Conservation (phyloP, 2,888 invertebrate genomes). For the Enchytraeus crypticus region DNA sequence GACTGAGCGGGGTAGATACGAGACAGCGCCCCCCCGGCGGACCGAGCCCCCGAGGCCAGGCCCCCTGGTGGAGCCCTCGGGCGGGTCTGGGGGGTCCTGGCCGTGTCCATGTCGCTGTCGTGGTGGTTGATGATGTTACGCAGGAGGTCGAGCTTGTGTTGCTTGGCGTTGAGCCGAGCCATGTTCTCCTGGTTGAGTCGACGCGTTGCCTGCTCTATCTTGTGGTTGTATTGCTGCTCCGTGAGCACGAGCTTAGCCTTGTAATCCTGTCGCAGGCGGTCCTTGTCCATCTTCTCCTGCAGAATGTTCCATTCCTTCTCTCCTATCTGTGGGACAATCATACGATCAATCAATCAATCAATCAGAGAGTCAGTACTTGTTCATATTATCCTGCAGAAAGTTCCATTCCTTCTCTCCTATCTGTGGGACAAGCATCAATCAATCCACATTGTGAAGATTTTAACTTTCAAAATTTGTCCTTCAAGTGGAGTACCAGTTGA, state of each 20-base stretch:
- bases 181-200: slow-evolving; percentile 35
- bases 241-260: slow-evolving; percentile 51
- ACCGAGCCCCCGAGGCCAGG: slow-evolving; percentile 1
- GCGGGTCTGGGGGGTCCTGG: slow-evolving; percentile 4
- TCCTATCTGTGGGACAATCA: slow-evolving; percentile 48
- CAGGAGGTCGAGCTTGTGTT: slow-evolving; percentile 40
- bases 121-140: slow-evolving; percentile 35
- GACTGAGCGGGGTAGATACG: slow-evolving; percentile 32
- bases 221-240: slow-evolving; percentile 31
- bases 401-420: slow-evolving; percentile 52
- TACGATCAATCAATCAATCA: too few relatives aligned
- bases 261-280: slow-evolving; percentile 56
- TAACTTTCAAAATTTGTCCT: too few relatives aligned
- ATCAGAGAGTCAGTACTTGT: slow-evolving; percentile 54
- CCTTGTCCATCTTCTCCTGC: slow-evolving; percentile 53
- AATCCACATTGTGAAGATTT: too few relatives aligned
- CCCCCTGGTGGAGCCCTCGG: slow-evolving; percentile 26
- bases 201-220: slow-evolving; percentile 32
- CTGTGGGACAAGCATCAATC: too few relatives aligned
- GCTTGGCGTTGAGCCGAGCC: slow-evolving; percentile 35
- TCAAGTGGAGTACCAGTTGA: too few relatives aligned
- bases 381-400: slow-evolving; percentile 51
- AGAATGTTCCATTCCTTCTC: slow-evolving; percentile 52
- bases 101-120: slow-evolving; percentile 18
- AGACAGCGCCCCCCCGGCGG: neutral